A percentile compares a stretch with the other conserved stretches of the same genome.
Conservation (phyloP, 2,888 invertebrate species). For the Uloborus plumipes region DNA sequence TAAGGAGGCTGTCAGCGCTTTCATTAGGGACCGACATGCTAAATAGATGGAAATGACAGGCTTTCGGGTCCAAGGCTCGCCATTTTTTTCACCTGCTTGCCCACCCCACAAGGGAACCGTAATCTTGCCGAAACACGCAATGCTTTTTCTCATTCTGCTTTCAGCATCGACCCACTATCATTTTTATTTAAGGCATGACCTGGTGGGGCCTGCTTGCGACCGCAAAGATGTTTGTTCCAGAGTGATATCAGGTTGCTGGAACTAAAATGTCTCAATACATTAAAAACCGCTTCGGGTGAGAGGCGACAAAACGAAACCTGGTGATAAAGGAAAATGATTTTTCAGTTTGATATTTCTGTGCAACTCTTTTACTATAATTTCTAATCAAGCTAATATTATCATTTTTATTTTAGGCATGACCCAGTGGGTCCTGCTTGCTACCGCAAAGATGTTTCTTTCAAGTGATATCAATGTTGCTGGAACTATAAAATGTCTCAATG, state of each 20-base stretch:
- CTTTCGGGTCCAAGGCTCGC: slow-evolving; percentile 14
- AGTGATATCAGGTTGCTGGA: not conserved
- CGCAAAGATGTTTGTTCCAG: not conserved
- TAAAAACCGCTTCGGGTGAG: too few relatives aligned
- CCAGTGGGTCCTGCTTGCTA: not conserved
- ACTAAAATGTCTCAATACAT: not conserved
- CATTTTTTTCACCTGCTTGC: slow-evolving; percentile 18
- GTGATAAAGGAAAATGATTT: too few relatives aligned
- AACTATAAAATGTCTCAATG: not conserved
- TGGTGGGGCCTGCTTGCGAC: slow-evolving; percentile 4
- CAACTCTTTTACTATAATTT: too few relatives aligned
- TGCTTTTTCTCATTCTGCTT: too few relatives aligned
- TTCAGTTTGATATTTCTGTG: too few relatives aligned
- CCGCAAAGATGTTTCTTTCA: slow-evolving; percentile 1
- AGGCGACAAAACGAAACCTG: too few relatives aligned
- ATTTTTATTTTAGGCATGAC: too few relatives aligned
- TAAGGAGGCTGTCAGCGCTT: slow-evolving; percentile 60
- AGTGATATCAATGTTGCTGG: not conserved
- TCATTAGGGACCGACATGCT: slow-evolving; percentile 60
- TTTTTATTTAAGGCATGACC: too few relatives aligned
- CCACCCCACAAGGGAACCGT: slow-evolving; percentile 14
- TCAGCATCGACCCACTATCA: slow-evolving; percentile 1
- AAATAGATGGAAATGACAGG: slow-evolving; percentile 59
- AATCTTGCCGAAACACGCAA: slow-evolving; percentile 52
- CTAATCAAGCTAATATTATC: not conserved